Evolutionary conservation across 1,140 invertebrate genomes (phyloP).

Genomic region (Drosophila triauraria): DNA sequence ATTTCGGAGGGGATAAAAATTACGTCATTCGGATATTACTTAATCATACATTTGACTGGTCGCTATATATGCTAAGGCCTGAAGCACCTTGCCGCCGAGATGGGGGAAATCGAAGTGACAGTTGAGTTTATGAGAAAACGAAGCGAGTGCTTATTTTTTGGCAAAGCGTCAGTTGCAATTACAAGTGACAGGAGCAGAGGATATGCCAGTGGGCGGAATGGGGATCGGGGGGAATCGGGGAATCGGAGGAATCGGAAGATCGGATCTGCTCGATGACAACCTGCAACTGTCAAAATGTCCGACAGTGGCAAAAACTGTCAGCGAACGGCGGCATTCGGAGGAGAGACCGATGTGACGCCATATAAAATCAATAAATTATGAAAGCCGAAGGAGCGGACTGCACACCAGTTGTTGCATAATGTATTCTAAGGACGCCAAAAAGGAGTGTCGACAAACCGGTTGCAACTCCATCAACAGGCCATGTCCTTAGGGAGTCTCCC

Average conservation of each 20-base stretch:
- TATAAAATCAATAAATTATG: constrained; percentile 84
- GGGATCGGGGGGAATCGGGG: neutral
- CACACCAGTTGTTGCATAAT: constrained; percentile 65
- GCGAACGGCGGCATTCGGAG: constrained; percentile 49
- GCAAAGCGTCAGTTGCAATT: constrained; percentile 82
- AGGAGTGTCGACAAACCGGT: constrained; percentile 61
- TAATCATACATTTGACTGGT: constrained; percentile 63
- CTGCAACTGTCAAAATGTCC: constrained; percentile 80
- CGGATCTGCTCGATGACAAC: constrained; percentile 57
- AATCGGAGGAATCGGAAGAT: constrained; percentile 1
- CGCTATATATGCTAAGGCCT: constrained; percentile 1
- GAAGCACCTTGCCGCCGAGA: constrained; percentile 62
- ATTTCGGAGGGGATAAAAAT: constrained; percentile 40
- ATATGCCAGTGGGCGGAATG: constrained; percentile 8
- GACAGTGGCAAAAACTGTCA: constrained; percentile 80
- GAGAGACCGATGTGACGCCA: constrained; percentile 81
- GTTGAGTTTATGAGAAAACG: constrained; percentile 63
- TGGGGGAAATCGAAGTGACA: constrained; percentile 78
- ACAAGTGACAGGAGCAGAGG: constrained; percentile 64
- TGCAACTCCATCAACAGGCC: constrained; percentile 27
- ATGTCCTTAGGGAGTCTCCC: constrained; percentile 67
- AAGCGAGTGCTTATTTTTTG: constrained; percentile 61
- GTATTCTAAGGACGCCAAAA: constrained; percentile 73
- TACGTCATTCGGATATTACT: constrained; percentile 65
- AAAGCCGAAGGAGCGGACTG: constrained; percentile 39